Evolutionary conservation across 2,888 invertebrate genomes (phyloP), one percentile per base, ranked within the genome.

Genomic region (Cephus spinipes): DNA sequence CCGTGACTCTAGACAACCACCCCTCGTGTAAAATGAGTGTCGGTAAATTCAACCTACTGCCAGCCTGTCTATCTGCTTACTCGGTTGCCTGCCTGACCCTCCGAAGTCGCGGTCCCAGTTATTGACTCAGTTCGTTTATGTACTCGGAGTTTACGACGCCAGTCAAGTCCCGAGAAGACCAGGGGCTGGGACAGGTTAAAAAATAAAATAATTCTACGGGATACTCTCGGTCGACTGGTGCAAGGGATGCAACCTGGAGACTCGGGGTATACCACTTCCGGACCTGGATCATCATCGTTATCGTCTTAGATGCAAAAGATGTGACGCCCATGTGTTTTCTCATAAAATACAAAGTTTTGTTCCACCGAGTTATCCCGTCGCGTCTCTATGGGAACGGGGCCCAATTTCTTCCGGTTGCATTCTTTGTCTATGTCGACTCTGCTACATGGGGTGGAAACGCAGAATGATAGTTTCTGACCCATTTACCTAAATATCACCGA

Each of bases 81-180:
- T 40, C 1, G 40, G 40, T 40, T 40, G 40, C 40, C 40, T 40
- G 40, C 15, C 40, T 40, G 15, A 40, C 40, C 15, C 40, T 40
- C 40, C 6, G 40, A 40, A 40, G 40, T 40, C 40, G 40, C 15
- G 40, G 40, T 15, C 4, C 15, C 15, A 40, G 40, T 89, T 90
- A 91, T 91, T 90, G 89, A 90, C 90, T 89, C 84, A 87, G 87
- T 87, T 89, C 88, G 86, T 90, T 91, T 90, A 91, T 89, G 85
- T 88, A 89, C 89, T 90, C 86, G 83, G 85, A 79, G 86, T 90
- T 91, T 91, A 90, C 83, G 90, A 88, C 81, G 85, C 84, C 80
- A 89, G 86, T 90, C 90, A 91, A 90, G 83, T 84, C 82, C 71
- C 78, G 35, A 78, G 79, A 83, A 81, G 79, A 80, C 81, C 77